Conservation (phyloP, 2,797 vertebrate genomes). For the Okamejei kenojei region DNA sequence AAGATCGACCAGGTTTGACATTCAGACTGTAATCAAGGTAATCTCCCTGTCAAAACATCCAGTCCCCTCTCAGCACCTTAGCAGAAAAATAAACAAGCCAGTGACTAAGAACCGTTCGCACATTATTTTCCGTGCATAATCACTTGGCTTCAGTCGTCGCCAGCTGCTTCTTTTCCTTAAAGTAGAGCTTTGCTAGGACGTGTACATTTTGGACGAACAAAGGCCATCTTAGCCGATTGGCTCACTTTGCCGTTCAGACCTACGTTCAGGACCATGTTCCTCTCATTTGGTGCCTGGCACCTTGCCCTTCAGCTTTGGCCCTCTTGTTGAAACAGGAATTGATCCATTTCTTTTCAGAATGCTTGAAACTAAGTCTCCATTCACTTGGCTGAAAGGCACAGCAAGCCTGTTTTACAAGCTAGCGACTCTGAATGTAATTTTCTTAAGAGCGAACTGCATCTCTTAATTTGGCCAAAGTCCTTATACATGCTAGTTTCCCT, state of each 20-base stretch:
- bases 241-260: neutral
- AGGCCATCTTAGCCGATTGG: slow-evolving; percentile 2
- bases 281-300: slow-evolving; percentile 21
- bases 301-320: neutral
- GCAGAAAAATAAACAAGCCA: slow-evolving; percentile 28
- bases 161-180: slow-evolving; percentile 26
- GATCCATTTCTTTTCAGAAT: neutral
- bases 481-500: neutral
- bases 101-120: neutral
- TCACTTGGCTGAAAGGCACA: neutral
- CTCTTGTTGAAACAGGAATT: neutral
- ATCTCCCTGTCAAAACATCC: slow-evolving; percentile 28
- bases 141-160: neutral
- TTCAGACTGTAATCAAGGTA: slow-evolving; percentile 7
- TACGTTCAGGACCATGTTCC: slow-evolving; percentile 19
- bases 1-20: neutral
- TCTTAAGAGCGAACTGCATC: neutral
- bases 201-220: neutral
- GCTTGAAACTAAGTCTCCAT: neutral
- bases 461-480: neutral
- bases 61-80: slow-evolving; percentile 11
- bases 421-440: neutral
- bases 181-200: slow-evolving; percentile 13
- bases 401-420: neutral
- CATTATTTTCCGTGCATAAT: slow-evolving; percentile 17